Evolutionary conservation across 2,113 vertebrate species (phyloP), one percentile per base, ranked within the genome.

Genomic region (Pontoporia blainvillei): DNA sequence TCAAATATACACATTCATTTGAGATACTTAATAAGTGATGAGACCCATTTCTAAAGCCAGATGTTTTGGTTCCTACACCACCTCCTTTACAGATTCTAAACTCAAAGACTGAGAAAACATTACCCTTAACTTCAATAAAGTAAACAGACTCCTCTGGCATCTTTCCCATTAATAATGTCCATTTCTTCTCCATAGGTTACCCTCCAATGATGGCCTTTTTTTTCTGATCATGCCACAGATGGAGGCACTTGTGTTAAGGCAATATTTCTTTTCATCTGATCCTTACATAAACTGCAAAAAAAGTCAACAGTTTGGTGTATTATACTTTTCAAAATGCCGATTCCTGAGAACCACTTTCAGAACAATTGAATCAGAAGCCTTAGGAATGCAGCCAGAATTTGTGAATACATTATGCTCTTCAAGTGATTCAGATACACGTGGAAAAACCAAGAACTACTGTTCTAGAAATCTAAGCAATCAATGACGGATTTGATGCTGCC

Each of bases 301-400:
- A 57, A 52, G 7, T 61, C 29, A 88, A 61, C 8, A 67, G 54
- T 93, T 91, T 61, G 10, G 11, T 67, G 78, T 67, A 46, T 54
- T 66, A 39, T 54, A 78, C 52, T 94, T 94, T 20, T 82, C 59
- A 94, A 93, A 96, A 81, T 93, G 31, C 83, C 89, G 25, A 85
- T 72, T 64, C 39, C n/a, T 17, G 34, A 44, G 79, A 92, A 34
- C 27, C 18, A 81, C 13, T 81, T 23, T 17, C 46, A 69, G 64
- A 95, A 85, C 6, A 75, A 83, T 72, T n/a, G 14, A 84, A 87
- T 61, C 20, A 59, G 14, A 94, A 31, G 82, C 20, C 20, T 2
- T n/a, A 20, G 7, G 11, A 39, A 57, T 85, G 54, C 10, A 12
- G n/a, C 36, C 41, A 88, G 79, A 41, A 89, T 73, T 66, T 94